Evolutionary conservation across 2,113 vertebrate genomes (phyloP).

Genomic region (Progne subis): DNA sequence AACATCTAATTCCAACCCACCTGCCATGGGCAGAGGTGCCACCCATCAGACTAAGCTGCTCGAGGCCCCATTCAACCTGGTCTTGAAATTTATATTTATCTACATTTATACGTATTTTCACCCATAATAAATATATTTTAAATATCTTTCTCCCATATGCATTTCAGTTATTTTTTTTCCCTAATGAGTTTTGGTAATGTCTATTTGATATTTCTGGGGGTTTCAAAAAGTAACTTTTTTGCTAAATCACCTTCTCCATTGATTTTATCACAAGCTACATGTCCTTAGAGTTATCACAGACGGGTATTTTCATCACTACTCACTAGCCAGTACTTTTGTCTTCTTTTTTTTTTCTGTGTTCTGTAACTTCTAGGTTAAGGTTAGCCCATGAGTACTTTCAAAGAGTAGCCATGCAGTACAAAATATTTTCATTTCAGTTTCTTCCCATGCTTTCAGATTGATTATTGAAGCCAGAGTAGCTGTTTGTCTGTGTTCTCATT

Average conservation of each 20-base stretch:
- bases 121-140: too few species aligned
- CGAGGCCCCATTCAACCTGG: neutral
- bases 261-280: neutral
- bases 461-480: neutral
- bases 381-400: neutral
- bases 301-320: neutral
- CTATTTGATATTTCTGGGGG: rapidly evolving
- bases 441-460: neutral
- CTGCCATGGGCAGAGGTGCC: neutral
- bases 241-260: rapidly evolving
- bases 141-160: neutral
- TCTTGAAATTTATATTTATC: neutral
- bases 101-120: neutral
- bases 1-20: neutral
- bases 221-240: neutral
- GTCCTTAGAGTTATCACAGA: neutral
- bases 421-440: neutral
- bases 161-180: neutral
- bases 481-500: neutral
- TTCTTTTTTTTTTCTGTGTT: neutral
- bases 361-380: neutral
- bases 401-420: neutral
- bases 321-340: neutral
- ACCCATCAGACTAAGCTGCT: neutral
- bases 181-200: neutral